Evolutionary conservation across 2,888 invertebrate species (phyloP).

Genomic region (Corythucha ciliata): DNA sequence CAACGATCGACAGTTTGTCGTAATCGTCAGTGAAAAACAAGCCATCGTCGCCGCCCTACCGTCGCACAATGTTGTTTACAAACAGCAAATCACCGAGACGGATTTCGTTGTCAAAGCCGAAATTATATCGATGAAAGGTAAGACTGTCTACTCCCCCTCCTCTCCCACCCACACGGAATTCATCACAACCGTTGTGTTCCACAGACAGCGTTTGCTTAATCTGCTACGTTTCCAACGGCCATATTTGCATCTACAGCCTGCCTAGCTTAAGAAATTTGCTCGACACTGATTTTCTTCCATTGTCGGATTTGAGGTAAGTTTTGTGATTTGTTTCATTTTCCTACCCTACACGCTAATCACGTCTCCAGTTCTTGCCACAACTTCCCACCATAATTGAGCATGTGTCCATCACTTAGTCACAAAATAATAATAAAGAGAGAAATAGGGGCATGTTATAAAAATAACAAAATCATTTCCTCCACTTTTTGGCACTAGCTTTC

Average conservation of each 20-base stretch:
- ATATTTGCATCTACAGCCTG: slow-evolving; percentile 85
- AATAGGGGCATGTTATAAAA: too few relatives aligned
- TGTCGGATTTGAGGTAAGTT: slow-evolving; percentile 81
- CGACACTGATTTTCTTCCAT: slow-evolving; percentile 88
- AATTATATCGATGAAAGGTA: slow-evolving; percentile 84
- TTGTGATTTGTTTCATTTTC: too few relatives aligned
- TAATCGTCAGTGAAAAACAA: slow-evolving; percentile 90
- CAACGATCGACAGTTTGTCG: slow-evolving; percentile 81
- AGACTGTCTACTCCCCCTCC: slow-evolving; percentile 24
- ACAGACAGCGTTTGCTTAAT: slow-evolving; percentile 89
- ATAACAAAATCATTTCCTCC: too few relatives aligned
- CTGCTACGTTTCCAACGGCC: slow-evolving; percentile 90
- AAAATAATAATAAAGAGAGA: too few relatives aligned
- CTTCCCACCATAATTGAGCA: too few relatives aligned
- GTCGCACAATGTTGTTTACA: slow-evolving; percentile 88
- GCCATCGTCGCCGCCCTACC: slow-evolving; percentile 88
- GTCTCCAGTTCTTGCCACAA: too few relatives aligned
- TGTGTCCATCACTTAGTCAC: too few relatives aligned
- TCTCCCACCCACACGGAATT: too few relatives aligned
- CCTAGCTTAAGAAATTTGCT: slow-evolving; percentile 88
- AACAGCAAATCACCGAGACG: slow-evolving; percentile 83
- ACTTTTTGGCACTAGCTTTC: too few relatives aligned
- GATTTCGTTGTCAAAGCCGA: slow-evolving; percentile 92
- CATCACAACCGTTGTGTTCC: slow-evolving; percentile 41
- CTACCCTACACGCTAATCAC: too few relatives aligned